These are phyloP conservation scores for Pristionchus mayeri DNA, from an alignment of 2,888 invertebrate genomes.

Conservation along the genomic window DNA sequence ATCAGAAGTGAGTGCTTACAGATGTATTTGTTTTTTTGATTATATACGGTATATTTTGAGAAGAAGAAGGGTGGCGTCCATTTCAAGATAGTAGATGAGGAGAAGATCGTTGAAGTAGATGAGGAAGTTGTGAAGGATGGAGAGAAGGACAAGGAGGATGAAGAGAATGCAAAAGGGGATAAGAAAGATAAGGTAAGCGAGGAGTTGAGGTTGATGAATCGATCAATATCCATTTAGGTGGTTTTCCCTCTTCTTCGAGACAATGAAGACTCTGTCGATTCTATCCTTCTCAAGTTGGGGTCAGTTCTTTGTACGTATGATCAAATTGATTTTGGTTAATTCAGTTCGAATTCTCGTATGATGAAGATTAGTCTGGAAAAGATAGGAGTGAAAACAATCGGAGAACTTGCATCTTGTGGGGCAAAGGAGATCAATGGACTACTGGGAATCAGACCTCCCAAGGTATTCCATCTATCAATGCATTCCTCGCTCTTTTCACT, in stretches of 20 bases:
- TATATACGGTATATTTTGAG: neutral
- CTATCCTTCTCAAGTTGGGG: neutral
- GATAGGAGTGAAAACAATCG: slow-evolving; percentile 20
- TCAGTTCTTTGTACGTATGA: neutral
- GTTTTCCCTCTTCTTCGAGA: neutral
- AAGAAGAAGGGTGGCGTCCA: slow-evolving; percentile 24
- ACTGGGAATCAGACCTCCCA: slow-evolving; percentile 36
- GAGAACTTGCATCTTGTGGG: neutral
- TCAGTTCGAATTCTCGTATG: neutral
- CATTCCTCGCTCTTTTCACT: neutral
- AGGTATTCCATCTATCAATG: neutral
- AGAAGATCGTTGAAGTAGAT: neutral
- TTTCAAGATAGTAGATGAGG: slow-evolving; percentile 1
- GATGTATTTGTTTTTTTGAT: neutral
- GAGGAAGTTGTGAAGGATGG: neutral
- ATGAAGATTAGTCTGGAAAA: neutral
- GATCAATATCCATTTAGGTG: neutral
- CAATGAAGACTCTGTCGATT: neutral
- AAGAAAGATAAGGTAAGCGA: neutral
- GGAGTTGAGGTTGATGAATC: neutral
- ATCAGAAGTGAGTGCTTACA: neutral
- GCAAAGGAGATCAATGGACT: slow-evolving; percentile 11
- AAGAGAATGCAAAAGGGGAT: neutral
- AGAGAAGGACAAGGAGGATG: slow-evolving; percentile 21
- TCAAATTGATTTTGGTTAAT: neutral